Base-by-base conservation (phyloP, 2,888 invertebrate genomes). In the Scaptomyza tumidula region DNA sequence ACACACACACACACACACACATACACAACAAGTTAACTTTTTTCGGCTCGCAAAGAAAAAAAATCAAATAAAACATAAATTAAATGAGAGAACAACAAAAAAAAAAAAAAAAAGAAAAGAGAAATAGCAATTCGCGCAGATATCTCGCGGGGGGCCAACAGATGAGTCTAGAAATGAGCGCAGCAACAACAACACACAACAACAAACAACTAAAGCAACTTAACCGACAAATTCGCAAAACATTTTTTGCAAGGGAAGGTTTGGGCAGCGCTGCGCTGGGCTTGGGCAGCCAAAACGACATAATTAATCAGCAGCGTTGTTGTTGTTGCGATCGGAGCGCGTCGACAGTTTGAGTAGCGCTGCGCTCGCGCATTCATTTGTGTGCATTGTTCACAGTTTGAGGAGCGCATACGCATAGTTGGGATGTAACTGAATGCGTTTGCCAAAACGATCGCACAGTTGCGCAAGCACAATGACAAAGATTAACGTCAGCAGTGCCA, bases 61-160 rank as follows among this genome's bases (percentile, higher is more conserved):
- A 66, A 70, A 68, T 37, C 37, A 69, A 71, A 11, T 35, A 85
- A 85, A 55, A 76, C 61, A 84, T 66, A 79, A 79, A 78, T 84
- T 80, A 71, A 78, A 75, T 70, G 74, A 68, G 74, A 76, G 39
- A n/a, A 54, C 37, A 56, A 44, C n/a, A 35, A 64, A 63, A 66
- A 16, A 7, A 71, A 71, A 3, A n/a, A 85, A 78, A 55, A 72
- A 52, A 71, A 77, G 71, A 6, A 45, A 45, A 45, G 11, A n/a
- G 7, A 46, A 46, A 14, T 35, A 70, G 58, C 65, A 53, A 63
- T 66, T 72, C 75, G 65, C 79, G 75, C 63, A 73, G 72, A 84
- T 71, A 80, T 69, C 68, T 77, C 63, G 54, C 75, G 63, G 60
- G 68, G 68, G 72, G 77, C 72, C 60, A 57, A 60, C 76, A 49